Evolutionary conservation across 2,113 vertebrate genomes (phyloP).

Genomic region (Tragulus kanchil): DNA sequence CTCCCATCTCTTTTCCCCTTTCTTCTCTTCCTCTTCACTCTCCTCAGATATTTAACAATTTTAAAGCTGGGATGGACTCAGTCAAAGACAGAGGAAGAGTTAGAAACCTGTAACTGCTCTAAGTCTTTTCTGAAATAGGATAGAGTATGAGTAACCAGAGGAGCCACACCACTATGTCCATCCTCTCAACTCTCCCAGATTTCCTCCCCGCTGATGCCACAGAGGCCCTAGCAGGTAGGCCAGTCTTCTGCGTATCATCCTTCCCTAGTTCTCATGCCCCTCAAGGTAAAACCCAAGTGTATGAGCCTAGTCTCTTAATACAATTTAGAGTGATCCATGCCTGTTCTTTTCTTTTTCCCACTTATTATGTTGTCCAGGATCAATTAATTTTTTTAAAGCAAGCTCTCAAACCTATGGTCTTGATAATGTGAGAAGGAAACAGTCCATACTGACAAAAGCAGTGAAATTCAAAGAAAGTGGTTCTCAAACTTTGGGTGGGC

Average conservation of each 20-base stretch:
- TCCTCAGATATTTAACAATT: neutral
- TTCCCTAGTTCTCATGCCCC: neutral
- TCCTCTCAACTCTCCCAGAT: neutral
- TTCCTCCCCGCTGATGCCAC: neutral
- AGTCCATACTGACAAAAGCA: neutral
- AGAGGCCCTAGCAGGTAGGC: neutral
- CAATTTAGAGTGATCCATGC: neutral
- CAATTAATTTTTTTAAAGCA: neutral
- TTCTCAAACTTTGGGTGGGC: neutral
- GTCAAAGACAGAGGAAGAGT: neutral
- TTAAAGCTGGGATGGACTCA: neutral
- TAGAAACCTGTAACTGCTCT: neutral
- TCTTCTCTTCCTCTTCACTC: neutral
- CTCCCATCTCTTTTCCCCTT: neutral
- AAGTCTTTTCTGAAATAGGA: neutral
- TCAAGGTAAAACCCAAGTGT: neutral
- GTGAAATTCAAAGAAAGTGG: neutral
- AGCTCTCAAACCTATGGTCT: neutral
- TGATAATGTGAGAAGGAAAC: neutral
- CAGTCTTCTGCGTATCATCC: neutral
- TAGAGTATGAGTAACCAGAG: neutral
- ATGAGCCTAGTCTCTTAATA: neutral
- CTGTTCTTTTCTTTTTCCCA: neutral
- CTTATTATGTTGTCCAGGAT: neutral
- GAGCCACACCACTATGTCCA: neutral